A percentile compares a stretch with the other conserved stretches of the same genome.
phyloP scores from a whole-genome alignment of 30 jellyfish, hydroid and myxozoan genomes.

The Pelagia noctiluca region DNA sequence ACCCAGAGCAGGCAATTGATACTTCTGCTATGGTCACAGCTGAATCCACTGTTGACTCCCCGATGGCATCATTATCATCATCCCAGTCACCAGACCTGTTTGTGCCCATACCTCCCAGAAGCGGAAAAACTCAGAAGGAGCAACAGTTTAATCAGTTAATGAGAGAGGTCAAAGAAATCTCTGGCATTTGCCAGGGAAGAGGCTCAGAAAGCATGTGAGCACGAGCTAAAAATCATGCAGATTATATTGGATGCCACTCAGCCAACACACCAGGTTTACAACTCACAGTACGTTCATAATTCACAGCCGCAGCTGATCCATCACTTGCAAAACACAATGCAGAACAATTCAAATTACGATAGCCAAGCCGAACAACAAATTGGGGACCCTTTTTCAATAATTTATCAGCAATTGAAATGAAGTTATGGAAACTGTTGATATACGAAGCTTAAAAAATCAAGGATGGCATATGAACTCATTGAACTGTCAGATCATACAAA shows the following conservation, averaged over 20 bases:
- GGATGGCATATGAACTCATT: too few relatives aligned
- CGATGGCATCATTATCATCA: conserved; percentile 18
- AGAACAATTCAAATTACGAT: neutral
- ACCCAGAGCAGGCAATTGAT: conserved; percentile 14
- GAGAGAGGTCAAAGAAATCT: conserved; percentile 19
- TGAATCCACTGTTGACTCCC: conserved; percentile 1
- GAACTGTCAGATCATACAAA: neutral
- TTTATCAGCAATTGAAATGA: neutral
- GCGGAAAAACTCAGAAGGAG: conserved; percentile 10
- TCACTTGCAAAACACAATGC: neutral
- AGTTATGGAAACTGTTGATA: neutral
- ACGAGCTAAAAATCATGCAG: conserved; percentile 34
- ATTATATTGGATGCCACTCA: neutral
- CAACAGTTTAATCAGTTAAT: conserved; percentile 23
- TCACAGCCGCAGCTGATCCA: too few relatives aligned
- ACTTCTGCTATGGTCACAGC: conserved; percentile 1
- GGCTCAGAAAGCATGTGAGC: conserved; percentile 42
- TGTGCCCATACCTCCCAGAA: conserved; percentile 26
- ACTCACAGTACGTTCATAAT: neutral
- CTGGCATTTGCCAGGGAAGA: conserved; percentile 63
- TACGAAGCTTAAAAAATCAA: neutral
- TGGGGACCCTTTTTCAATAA: neutral
- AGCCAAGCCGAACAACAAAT: neutral
- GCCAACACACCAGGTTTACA: neutral
- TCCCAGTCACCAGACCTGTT: conserved; percentile 17